A percentile compares a stretch with the other conserved stretches of the same genome.
Evolutionary conservation across 2,888 invertebrate genomes (phyloP).

Genomic region (Alentia gelatinosa): DNA sequence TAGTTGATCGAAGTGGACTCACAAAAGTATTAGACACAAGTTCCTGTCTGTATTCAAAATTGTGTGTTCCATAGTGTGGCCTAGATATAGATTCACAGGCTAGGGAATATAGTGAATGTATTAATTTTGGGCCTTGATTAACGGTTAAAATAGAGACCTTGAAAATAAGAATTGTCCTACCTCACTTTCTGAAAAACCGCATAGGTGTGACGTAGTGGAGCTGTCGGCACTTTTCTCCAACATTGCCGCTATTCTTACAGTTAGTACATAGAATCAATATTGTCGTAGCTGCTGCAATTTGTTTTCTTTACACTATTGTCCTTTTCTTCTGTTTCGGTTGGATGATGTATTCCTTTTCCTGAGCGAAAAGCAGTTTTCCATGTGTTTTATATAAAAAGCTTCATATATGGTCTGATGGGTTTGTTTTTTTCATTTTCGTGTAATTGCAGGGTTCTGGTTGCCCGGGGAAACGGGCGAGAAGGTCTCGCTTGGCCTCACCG

Average conservation of each 20-base stretch:
- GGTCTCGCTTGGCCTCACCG: slow-evolving; percentile 83
- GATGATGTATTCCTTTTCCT: background rate
- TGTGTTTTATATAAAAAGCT: background rate
- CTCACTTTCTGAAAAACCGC: background rate
- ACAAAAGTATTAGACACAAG: no score
- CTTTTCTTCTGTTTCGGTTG: background rate
- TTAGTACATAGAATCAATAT: slow-evolving; percentile 12
- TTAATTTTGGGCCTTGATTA: background rate
- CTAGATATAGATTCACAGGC: no score
- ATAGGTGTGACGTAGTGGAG: background rate
- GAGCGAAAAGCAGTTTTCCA: background rate
- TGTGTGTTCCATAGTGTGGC: no score
- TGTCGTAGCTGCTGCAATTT: background rate
- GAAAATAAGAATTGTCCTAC: background rate
- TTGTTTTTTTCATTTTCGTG: slow-evolving; percentile 9
- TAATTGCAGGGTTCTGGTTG: slow-evolving; percentile 80
- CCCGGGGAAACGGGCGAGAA: slow-evolving; percentile 83
- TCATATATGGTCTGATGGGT: slow-evolving; percentile 8
- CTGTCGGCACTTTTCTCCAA: background rate
- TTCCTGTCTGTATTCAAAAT: no score
- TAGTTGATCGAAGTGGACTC: no score
- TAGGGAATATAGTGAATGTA: no score
- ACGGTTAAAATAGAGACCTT: background rate
- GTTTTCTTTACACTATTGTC: background rate
- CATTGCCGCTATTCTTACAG: background rate